Base-by-base conservation (phyloP, 2,113 vertebrate genomes). In the Calypte anna region DNA sequence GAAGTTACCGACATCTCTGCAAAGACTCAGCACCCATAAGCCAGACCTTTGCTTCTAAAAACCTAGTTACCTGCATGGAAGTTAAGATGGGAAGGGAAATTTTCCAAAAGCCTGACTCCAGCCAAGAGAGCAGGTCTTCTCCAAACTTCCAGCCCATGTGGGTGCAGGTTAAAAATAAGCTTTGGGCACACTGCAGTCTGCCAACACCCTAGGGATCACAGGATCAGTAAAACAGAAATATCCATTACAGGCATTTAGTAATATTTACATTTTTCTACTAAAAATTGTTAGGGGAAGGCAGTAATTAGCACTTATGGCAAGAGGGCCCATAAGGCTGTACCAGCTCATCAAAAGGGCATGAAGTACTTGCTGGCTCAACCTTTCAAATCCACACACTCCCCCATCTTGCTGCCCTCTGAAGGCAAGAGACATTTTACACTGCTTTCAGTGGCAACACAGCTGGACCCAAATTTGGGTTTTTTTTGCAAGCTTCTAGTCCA, bases 11-110 rank as follows among this genome's bases (percentile, higher is more conserved):
- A 3, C 43, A 14, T 1, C 73, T 63, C 51, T 20, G 7, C 3
- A 64, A 67, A 51, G 19, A 14, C 53, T 67, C 74, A 40, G 44
- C 62, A 38, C 27, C 61, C 64, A 28, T 3, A 12, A 4, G 4
- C 16, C 51, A 58, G 17, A 27, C 22, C 25, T 12, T 7, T 27
- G 30, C 46, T 69, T 75, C 69, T 23, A 38, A 61, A 74, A 27
- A 10, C 7, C 81, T 51, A 11, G 3, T 5, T 86, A 61, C 9
- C 14, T 12, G 10, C 0, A 0, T 0, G 23, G 19, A 15, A 5
- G 5, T 11, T 33, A 30, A 21, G 53, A 50, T 21, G 57, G 61
- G 27, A 63, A 62, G 38, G 17, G 31, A 72, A 36, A 2, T 79
- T 68, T 73, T 15, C 50, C 68, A 74, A 28, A 88, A 75, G 12